Base-by-base conservation (phyloP, 2,797 vertebrate genomes). In the Poeciliopsis turneri region DNA sequence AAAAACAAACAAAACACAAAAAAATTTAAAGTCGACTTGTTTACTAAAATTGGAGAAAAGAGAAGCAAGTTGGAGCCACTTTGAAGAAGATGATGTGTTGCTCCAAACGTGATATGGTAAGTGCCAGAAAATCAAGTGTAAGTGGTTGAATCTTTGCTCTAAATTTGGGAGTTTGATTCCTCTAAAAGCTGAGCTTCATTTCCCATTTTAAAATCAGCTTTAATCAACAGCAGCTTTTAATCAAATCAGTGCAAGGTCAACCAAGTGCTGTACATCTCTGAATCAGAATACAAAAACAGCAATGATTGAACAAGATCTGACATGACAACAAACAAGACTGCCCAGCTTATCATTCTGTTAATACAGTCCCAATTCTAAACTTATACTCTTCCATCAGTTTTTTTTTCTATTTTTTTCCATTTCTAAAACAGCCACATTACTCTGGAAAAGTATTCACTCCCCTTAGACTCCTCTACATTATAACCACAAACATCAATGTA, bases 311-410 rank as follows among this genome's bases (percentile, higher is more conserved):
- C 83, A 89, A 78, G 55, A 80, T 83, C 83, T 77, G 82, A 70
- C 74, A 82, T 76, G 85, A 82, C 82, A 90, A 87, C 81, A 86
- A 79, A 81, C 59, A 72, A 83, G 78, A 55, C 6, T 46, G 80
- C 74, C 82, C 83, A 83, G 85, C 81, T 70, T 15, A 61, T 89
- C 86, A 83, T 90, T 89, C 82, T 72, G 72, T 89, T 90, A 82
- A 90, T 86, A 87, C 85, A 45, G 86, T 90, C 81, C 78, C 72
- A 91, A 90, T 87, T 88, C 90, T 89, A 92, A 92, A 90, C 83
- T 87, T 90, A 91, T 90, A 90, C 87, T 82, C 87, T 86, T 86
- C 89, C 90, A 91, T 91, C 83, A 53, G 51, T 25, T 53, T 1
- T 10, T 53, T 53, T 49, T 53, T 3, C 9, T 81, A 81, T 89